These are phyloP conservation scores for Hemicordylus capensis DNA, from an alignment of 2,113 vertebrate species.

Conservation along the genomic window DNA sequence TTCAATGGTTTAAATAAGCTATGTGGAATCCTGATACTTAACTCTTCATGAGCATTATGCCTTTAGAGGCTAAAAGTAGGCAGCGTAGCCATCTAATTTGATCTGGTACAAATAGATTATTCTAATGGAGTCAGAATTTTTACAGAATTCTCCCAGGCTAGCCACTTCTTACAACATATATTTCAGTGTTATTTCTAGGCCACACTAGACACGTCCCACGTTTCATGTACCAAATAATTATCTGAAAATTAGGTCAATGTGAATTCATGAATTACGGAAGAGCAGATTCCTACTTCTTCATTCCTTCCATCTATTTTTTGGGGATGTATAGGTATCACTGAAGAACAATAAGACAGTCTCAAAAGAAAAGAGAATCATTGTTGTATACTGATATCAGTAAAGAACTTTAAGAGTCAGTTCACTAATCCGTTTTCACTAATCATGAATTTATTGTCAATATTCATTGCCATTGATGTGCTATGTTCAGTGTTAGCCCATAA, in stretches of 20 bases:
- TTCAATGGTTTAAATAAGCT: background rate
- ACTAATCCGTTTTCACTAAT: background rate
- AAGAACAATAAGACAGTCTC: background rate
- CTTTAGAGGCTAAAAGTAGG: constrained; percentile 12
- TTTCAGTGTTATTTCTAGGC: background rate
- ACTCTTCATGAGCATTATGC: background rate
- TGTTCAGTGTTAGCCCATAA: constrained; percentile 19
- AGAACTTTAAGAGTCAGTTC: background rate
- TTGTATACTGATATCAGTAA: background rate
- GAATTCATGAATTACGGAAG: background rate
- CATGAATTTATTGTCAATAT: background rate
- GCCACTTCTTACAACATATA: background rate
- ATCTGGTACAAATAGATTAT: background rate
- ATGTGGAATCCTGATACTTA: background rate
- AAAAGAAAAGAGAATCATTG: background rate
- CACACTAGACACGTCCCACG: background rate
- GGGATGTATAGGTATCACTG: background rate
- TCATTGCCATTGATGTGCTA: background rate
- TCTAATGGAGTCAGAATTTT: background rate
- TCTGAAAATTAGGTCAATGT: background rate
- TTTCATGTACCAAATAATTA: background rate
- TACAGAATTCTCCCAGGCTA: background rate
- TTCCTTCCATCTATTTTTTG: background rate
- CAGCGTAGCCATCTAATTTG: background rate
- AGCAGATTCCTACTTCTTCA: background rate